phyloP scores from a whole-genome alignment of 2,113 vertebrate genomes.

The Forbesichthys papilliferus region DNA sequence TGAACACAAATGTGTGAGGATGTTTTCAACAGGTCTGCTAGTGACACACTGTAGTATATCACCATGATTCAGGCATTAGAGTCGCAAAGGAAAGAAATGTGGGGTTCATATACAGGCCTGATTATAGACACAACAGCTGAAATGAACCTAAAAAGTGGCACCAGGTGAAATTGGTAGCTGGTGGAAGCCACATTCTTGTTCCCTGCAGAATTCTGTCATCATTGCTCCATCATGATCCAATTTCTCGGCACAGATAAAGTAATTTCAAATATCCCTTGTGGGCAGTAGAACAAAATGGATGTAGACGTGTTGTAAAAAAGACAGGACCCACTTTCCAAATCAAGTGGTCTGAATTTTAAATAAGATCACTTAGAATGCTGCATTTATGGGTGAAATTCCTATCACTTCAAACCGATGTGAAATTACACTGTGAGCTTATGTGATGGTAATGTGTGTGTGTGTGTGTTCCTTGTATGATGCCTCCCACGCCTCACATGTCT shows the following conservation, averaged over 20 bases:
- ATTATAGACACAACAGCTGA: not conserved
- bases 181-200: slow-evolving; percentile 5
- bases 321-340: not conserved
- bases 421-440: not conserved
- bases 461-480: no score
- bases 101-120: not conserved
- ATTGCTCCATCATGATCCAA: slow-evolving; percentile 4
- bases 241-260: slow-evolving; percentile 9
- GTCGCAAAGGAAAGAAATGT: not conserved
- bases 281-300: not conserved
- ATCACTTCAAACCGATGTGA: not conserved
- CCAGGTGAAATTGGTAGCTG: slow-evolving; percentile 10
- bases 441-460: no score
- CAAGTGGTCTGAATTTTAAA: not conserved
- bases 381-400: not conserved
- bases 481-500: no score
- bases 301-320: not conserved
- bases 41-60: not conserved
- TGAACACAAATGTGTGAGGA: no score
- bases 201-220: slow-evolving; percentile 5
- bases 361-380: not conserved
- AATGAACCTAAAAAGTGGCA: not conserved
- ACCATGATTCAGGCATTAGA: not conserved
- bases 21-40: no score
- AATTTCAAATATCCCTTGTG: slow-evolving; percentile 4